phyloP scores from a whole-genome alignment of 2,113 vertebrate species.

The Tetrax tetrax region DNA sequence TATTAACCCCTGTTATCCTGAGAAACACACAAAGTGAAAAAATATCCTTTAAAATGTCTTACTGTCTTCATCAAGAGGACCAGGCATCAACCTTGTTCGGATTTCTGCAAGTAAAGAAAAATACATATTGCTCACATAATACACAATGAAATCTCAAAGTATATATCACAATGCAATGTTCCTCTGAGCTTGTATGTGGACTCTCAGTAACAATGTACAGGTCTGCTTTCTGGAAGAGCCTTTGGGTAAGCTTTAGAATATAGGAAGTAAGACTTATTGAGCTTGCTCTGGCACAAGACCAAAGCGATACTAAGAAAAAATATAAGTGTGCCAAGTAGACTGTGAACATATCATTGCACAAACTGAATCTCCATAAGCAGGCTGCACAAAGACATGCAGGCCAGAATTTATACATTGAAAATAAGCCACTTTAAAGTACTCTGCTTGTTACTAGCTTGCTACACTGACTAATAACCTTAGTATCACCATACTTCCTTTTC shows the following conservation, averaged over 20 bases:
- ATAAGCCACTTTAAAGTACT: neutral
- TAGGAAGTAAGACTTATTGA: neutral
- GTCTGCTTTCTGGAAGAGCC: neutral
- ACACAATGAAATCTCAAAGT: neutral
- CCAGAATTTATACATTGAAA: neutral
- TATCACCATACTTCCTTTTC: neutral
- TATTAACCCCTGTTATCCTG: neutral
- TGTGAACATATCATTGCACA: accelerated
- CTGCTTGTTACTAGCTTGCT: neutral
- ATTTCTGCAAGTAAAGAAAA: neutral
- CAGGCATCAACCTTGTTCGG: neutral
- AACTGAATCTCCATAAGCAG: neutral
- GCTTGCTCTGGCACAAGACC: neutral
- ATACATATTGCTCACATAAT: accelerated
- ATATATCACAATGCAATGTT: neutral
- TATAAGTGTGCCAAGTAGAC: accelerated
- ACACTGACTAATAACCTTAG: neutral
- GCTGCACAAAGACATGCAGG: accelerated
- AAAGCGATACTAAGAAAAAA: neutral
- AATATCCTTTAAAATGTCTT: neutral
- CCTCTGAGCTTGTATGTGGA: too few relatives aligned
- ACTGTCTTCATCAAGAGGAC: neutral
- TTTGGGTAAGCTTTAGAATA: neutral
- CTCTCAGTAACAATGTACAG: neutral
- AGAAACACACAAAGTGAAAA: neutral